Percentiles rank a stretch among this genome's conserved stretches.
phyloP scores from a whole-genome alignment of 2,113 vertebrate species.

The Grallaria varia region DNA sequence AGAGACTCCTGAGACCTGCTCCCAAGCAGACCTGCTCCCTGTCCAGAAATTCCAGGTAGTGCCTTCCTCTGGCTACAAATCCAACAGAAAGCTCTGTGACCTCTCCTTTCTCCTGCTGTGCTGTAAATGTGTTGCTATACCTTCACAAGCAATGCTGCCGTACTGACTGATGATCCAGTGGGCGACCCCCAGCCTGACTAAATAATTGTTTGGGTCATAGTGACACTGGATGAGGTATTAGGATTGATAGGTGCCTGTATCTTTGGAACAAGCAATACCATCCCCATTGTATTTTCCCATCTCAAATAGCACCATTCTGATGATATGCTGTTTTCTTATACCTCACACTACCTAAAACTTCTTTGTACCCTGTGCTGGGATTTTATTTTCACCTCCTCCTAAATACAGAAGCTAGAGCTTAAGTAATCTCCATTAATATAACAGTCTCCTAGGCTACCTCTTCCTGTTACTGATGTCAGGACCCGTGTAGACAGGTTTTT shows the following conservation, averaged over 20 bases:
- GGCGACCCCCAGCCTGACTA: not conserved
- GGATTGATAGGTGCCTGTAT: rapidly evolving
- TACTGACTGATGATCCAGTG: not conserved
- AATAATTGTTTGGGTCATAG: not conserved
- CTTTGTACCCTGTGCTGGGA: not conserved
- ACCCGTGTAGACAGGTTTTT: not conserved
- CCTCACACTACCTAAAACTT: not conserved
- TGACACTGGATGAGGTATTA: not conserved
- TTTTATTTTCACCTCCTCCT: not conserved
- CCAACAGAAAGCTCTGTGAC: not conserved
- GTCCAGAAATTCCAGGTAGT: not conserved
- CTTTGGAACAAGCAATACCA: not conserved
- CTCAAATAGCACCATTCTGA: not conserved
- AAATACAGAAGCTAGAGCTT: not conserved
- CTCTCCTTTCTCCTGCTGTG: not conserved
- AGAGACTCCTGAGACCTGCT: not conserved
- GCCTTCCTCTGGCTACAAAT: not conserved
- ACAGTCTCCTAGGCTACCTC: not conserved
- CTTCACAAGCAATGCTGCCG: not conserved
- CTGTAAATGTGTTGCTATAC: not conserved
- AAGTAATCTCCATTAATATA: not conserved
- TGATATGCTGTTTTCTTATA: not conserved
- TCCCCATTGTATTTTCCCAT: not conserved
- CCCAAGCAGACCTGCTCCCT: not conserved
- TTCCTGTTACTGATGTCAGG: not conserved